Percentiles rank a stretch among this genome's conserved stretches.
These are phyloP conservation scores for Aleiodes sp. DNA, from an alignment of 1,140 invertebrate species.

Conservation along the genomic window DNA sequence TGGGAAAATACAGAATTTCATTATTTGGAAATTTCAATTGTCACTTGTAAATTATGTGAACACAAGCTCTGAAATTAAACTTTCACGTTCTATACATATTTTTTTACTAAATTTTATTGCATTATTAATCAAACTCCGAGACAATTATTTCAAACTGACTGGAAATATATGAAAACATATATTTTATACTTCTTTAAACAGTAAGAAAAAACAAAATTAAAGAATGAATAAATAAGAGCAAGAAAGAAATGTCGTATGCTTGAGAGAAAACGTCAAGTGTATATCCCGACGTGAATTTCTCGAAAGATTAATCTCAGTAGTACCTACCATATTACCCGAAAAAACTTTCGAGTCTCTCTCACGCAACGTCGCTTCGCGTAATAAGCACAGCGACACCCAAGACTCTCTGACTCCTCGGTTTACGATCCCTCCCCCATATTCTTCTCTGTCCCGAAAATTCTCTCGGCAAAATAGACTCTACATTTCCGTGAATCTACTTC, in stretches of 20 bases:
- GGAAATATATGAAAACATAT: too few species aligned
- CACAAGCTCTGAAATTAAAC: too few species aligned
- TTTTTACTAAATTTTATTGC: too few species aligned
- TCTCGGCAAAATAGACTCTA: constrained; percentile 12
- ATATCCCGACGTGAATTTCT: background rate
- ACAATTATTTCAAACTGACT: too few species aligned
- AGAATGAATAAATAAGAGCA: background rate
- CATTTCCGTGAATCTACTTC: background rate
- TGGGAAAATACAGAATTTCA: background rate
- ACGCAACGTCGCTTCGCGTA: constrained; percentile 37
- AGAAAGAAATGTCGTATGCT: background rate
- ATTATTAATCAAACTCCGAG: too few species aligned
- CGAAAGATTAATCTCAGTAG: constrained; percentile 28
- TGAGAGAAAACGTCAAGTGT: constrained; percentile 10
- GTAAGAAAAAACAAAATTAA: background rate
- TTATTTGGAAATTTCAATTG: too few species aligned
- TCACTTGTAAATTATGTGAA: too few species aligned
- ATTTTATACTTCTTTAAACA: background rate
- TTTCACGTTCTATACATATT: too few species aligned
- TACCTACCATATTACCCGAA: constrained; percentile 24
- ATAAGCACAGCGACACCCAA: constrained; percentile 32
- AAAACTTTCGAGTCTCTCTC: constrained; percentile 28
- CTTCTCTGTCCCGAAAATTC: background rate
- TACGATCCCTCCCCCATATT: constrained; percentile 19
- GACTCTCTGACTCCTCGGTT: constrained; percentile 15